Base-by-base conservation (phyloP, 2,797 vertebrate genomes). In the Arrhamphus sclerolepis region DNA sequence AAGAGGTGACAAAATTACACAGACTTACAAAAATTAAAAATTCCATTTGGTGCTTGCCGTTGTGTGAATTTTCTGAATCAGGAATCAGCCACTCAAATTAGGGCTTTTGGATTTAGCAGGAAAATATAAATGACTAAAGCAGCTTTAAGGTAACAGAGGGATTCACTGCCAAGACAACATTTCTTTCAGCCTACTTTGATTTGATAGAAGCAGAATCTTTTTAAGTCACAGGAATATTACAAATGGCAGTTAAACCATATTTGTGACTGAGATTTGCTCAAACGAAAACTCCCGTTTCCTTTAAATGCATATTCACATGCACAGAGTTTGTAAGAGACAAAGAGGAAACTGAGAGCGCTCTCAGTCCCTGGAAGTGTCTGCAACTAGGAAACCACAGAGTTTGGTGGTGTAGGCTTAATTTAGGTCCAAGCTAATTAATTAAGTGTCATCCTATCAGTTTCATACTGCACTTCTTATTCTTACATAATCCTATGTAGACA, bases 241-340 rank as follows among this genome's bases (percentile, higher is more conserved):
- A 20, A 1, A 4, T 18, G 31, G 21, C 14, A 46, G 7, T 40
- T 39, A 46, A 46, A 61, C 14, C 22, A 28, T 26, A 65, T 44
- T 63, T 5, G 57, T 13, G 24, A 34, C 9, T 2, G 13, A 28
- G 50, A 49, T 72, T 52, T 66, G 48, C 41, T 46, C 22, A 55
- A 57, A 38, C 34, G 11, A n/a, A n/a, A 55, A 43, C 42, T 34
- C 52, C 39, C 17, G 39, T 64, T 64, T 68, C 31, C 48, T 69
- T 67, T 59, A 66, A 70, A 69, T 44, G 39, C 29, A 21, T 19
- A 64, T 57, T 62, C 46, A 53, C 22, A 69, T 66, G 29, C 38
- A 69, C 72, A 77, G 46, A 40, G 39, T 39, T 29, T 61, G 20
- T 8, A 6, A 67, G 40, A 52, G 19, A 13, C 39, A 66, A 72